Conservation (phyloP, 2,797 vertebrate genomes). For the Momotus momota region DNA sequence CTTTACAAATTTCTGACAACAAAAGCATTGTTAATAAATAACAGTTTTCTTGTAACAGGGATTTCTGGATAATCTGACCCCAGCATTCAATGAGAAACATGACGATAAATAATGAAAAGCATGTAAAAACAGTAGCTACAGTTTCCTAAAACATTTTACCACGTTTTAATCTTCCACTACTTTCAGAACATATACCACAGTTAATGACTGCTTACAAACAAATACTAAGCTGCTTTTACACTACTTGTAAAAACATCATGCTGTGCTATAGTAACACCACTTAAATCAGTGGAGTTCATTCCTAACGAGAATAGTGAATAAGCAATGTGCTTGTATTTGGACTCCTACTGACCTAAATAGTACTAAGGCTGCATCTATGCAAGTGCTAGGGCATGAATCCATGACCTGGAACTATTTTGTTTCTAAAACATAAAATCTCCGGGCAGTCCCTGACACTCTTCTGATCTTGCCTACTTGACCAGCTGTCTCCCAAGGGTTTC, state of each 20-base stretch:
- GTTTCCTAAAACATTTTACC: background rate
- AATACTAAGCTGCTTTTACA: background rate
- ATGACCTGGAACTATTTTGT: background rate
- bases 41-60: background rate
- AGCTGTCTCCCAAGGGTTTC: background rate
- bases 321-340: background rate
- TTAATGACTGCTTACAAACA: background rate
- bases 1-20: background rate
- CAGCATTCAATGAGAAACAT: background rate
- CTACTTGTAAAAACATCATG: background rate
- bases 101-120: background rate
- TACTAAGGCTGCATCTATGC: background rate
- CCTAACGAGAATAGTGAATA: background rate
- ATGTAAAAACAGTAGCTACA: background rate
- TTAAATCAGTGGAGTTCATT: background rate
- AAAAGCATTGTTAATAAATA: background rate
- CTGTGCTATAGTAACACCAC: background rate
- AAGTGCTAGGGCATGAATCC: background rate
- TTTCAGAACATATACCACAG: background rate
- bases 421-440: background rate
- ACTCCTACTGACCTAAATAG: slow-evolving; percentile 21
- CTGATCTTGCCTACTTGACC: background rate
- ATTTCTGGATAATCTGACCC: background rate
- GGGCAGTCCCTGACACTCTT: background rate
- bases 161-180: background rate